These are phyloP conservation scores for Drosophila sechellia DNA, from an alignment of 1,140 invertebrate genomes.

Conservation along the genomic window DNA sequence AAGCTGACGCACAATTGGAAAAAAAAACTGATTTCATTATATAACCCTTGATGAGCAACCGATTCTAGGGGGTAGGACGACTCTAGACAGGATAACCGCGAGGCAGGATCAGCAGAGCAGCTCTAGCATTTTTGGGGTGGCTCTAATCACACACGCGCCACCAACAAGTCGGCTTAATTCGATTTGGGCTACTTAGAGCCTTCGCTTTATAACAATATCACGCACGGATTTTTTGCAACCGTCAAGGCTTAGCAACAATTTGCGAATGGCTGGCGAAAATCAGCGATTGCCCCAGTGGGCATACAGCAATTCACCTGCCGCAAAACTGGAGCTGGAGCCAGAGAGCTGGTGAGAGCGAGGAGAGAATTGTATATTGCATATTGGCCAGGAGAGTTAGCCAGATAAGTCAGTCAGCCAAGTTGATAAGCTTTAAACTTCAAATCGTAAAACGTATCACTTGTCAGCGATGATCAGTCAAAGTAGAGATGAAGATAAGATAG, in stretches of 20 bases:
- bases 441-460: slow-evolving; percentile 31
- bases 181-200: slow-evolving; percentile 40
- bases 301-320: slow-evolving; percentile 23
- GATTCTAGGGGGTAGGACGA: not conserved
- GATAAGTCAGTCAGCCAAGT: slow-evolving; percentile 24
- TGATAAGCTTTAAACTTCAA: slow-evolving; percentile 55
- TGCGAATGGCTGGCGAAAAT: slow-evolving; percentile 55
- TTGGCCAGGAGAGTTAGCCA: slow-evolving; percentile 31
- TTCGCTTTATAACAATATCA: slow-evolving; percentile 36
- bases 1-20: slow-evolving; percentile 56
- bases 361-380: not conserved
- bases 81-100: not conserved
- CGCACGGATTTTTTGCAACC: slow-evolving; percentile 60
- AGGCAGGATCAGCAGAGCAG: slow-evolving; percentile 45
- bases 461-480: slow-evolving; percentile 25
- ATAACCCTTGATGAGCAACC: slow-evolving; percentile 38
- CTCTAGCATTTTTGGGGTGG: slow-evolving; percentile 8
- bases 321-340: slow-evolving; percentile 42
- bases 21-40: slow-evolving; percentile 69
- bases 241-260: slow-evolving; percentile 75
- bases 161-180: slow-evolving; percentile 35
- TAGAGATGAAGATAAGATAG: slow-evolving; percentile 40
- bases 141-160: slow-evolving; percentile 39
- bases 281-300: slow-evolving; percentile 16
- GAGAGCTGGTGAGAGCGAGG: slow-evolving; percentile 17